Percentiles rank a stretch among this genome's conserved stretches.
Evolutionary conservation across 64 coral and sea anemone genomes (phyloP).

Genomic region (Anthopleura sola): DNA sequence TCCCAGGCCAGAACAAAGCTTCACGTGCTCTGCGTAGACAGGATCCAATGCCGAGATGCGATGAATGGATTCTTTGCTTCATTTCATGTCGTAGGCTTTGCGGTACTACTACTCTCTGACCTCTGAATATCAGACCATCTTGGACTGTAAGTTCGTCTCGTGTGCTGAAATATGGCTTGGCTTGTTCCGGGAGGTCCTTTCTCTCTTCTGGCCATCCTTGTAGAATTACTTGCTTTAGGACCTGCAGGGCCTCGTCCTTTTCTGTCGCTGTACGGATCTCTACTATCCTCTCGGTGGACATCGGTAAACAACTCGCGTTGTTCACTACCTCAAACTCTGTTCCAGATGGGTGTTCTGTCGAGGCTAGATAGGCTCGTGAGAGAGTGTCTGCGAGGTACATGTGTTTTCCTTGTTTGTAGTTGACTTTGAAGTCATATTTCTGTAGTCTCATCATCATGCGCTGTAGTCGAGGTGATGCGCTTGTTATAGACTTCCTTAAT

Average conservation of each 20-base stretch:
- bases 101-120: constrained; percentile 3
- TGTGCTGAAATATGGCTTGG: neutral
- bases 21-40: constrained; percentile 22
- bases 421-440: constrained; percentile 29
- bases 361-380: neutral
- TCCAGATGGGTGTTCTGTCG: constrained; percentile 22
- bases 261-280: neutral
- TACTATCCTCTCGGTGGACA: neutral
- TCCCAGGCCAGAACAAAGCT: constrained; percentile 26
- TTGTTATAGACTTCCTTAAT: constrained; percentile 31
- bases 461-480: constrained; percentile 34
- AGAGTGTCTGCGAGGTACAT: constrained; percentile 42
- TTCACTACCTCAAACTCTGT: constrained; percentile 30
- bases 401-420: constrained; percentile 41
- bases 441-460: constrained; percentile 50
- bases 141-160: constrained; percentile 23
- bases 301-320: constrained; percentile 26
- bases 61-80: constrained; percentile 1
- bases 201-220: neutral
- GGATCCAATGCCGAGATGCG: constrained; percentile 4
- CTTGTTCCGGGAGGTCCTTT: neutral
- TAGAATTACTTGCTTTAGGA: neutral
- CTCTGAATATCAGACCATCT: constrained; percentile 28
- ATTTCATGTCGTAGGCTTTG: constrained; percentile 9
- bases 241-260: neutral